A percentile compares a stretch with the other conserved stretches of the same genome.
Evolutionary conservation across 2,113 vertebrate species (phyloP).

Genomic region (Alouatta palliata): DNA sequence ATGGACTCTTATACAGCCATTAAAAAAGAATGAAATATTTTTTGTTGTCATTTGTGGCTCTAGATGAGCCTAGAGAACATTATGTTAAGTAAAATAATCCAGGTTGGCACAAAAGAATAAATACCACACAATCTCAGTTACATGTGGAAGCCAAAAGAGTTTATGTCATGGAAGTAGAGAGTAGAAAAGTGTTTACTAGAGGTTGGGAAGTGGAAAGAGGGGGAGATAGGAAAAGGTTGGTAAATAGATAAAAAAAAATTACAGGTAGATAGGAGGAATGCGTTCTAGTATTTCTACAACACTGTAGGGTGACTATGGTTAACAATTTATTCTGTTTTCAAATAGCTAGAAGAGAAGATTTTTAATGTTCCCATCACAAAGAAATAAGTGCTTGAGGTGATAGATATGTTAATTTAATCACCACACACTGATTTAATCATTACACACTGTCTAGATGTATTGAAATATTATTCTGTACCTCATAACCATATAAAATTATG

Average conservation of each 20-base stretch:
- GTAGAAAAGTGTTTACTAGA: neutral
- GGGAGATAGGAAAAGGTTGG: neutral
- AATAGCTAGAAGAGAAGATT: neutral
- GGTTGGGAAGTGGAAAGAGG: neutral
- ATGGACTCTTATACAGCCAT: neutral
- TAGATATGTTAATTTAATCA: neutral
- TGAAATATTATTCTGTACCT: neutral
- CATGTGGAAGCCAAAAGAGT: neutral
- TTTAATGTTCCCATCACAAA: neutral
- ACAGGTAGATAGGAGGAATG: neutral
- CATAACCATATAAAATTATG: neutral
- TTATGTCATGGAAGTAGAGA: neutral
- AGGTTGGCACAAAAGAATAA: neutral
- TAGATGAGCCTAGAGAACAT: neutral
- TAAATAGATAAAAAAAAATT: neutral
- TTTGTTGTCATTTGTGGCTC: neutral
- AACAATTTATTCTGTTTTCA: neutral
- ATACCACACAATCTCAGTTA: neutral
- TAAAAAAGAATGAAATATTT: neutral
- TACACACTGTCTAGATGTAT: neutral
- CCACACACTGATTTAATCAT: neutral
- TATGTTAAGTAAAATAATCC: neutral
- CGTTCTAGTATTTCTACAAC: neutral
- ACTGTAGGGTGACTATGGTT: neutral
- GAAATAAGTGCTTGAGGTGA: neutral